Conservation (phyloP, 2,888 invertebrate species). For the Orchesella flavescens region DNA sequence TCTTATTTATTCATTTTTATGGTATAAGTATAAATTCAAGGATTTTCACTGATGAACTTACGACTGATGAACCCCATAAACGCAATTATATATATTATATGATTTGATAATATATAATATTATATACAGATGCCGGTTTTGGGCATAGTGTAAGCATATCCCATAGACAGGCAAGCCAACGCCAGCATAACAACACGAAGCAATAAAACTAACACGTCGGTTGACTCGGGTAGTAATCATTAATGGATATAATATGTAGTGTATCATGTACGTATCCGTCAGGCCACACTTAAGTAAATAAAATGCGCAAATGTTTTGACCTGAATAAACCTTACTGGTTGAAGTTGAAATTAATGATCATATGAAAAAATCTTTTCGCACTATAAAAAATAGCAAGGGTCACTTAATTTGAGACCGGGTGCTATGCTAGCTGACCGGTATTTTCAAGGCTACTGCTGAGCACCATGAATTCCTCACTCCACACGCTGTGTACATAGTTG, state of each 20-base stretch:
- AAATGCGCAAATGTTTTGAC: slow-evolving; percentile 29
- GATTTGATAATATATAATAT: slow-evolving; percentile 17
- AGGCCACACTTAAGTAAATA: neutral
- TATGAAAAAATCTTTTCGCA: neutral
- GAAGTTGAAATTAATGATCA: slow-evolving; percentile 30
- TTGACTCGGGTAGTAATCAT: too few species aligned
- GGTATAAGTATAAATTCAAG: too few species aligned
- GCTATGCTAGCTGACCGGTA: slow-evolving; percentile 31
- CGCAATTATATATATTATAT: slow-evolving; percentile 2
- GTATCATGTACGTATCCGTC: too few species aligned
- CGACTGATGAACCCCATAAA: slow-evolving; percentile 24
- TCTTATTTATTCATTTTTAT: too few species aligned
- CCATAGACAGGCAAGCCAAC: too few species aligned
- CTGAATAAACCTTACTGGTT: slow-evolving; percentile 48
- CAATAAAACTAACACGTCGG: slow-evolving; percentile 4
- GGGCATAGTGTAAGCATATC: too few species aligned
- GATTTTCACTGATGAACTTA: too few species aligned
- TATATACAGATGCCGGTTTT: neutral
- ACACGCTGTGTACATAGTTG: too few species aligned
- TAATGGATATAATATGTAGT: too few species aligned
- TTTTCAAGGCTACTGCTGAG: slow-evolving; percentile 22
- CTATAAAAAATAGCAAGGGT: slow-evolving; percentile 18
- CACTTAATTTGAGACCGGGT: slow-evolving; percentile 29
- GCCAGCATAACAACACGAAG: neutral
- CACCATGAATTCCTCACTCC: too few species aligned